These are phyloP conservation scores for Amaurobius ferox DNA, from an alignment of 2,888 invertebrate species.

Conservation along the genomic window DNA sequence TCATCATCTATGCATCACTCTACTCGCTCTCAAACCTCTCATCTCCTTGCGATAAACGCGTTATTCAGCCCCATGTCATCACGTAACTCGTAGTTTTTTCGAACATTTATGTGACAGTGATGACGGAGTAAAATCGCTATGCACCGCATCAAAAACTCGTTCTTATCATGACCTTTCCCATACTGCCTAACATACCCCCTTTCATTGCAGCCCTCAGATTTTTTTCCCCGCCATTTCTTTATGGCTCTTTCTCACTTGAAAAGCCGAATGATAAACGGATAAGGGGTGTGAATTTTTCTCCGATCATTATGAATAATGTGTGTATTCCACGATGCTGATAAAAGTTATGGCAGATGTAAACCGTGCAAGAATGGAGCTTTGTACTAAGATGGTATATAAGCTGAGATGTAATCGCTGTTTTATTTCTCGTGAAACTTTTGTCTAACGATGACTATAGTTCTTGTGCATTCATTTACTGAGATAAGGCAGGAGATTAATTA, in stretches of 20 bases:
- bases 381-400: too few relatives aligned
- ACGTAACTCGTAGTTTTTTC: neutral
- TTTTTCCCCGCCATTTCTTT: neutral
- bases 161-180: slow-evolving; percentile 47
- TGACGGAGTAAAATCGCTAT: neutral
- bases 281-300: slow-evolving; percentile 5
- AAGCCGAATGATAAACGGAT: slow-evolving; percentile 8
- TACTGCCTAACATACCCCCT: neutral
- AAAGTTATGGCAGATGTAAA: too few relatives aligned
- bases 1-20: neutral
- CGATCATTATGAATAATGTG: neutral
- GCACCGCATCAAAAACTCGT: slow-evolving; percentile 19
- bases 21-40: neutral
- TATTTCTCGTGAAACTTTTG: too few relatives aligned
- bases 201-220: neutral
- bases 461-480: too few relatives aligned
- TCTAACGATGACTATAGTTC: too few relatives aligned
- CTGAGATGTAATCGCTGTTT: too few relatives aligned
- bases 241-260: neutral
- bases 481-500: too few relatives aligned
- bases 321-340: too few relatives aligned
- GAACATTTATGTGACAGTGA: neutral
- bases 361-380: too few relatives aligned
- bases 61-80: neutral
- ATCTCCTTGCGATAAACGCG: neutral